A percentile compares a stretch with the other conserved stretches of the same genome.
These are phyloP conservation scores for Zelleria hepariella DNA, from an alignment of 2,888 invertebrate genomes.

Conservation along the genomic window DNA sequence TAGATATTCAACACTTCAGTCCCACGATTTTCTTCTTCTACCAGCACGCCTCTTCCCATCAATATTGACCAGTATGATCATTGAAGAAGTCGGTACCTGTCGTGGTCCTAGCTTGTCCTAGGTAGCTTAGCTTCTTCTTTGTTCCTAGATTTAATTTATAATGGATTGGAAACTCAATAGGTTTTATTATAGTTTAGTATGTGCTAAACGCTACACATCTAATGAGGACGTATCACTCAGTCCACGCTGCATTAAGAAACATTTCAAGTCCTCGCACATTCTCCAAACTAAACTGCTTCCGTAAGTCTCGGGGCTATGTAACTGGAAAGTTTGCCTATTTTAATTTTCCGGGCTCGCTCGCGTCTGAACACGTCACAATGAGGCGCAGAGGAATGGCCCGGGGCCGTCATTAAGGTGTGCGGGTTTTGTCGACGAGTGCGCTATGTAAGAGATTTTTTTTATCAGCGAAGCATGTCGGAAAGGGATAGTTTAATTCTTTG, in stretches of 20 bases:
- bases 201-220: too few species aligned
- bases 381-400: slow-evolving; percentile 1
- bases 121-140: too few species aligned
- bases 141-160: too few species aligned
- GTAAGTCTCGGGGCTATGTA: not conserved
- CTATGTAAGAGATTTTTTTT: not conserved
- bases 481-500: not conserved
- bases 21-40: too few species aligned
- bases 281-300: not conserved
- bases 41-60: too few species aligned
- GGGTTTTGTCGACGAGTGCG: not conserved
- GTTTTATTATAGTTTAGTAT: too few species aligned
- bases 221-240: not conserved
- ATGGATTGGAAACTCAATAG: too few species aligned
- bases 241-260: not conserved
- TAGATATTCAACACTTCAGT: too few species aligned
- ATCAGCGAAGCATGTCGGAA: not conserved
- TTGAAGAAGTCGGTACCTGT: too few species aligned
- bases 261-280: not conserved
- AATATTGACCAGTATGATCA: too few species aligned
- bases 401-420: slow-evolving; percentile 8
- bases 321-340: slow-evolving; percentile 1
- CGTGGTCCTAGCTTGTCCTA: too few species aligned
- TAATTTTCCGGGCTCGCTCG: slow-evolving; percentile 3
- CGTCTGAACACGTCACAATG: slow-evolving; percentile 2